Percentiles rank a stretch among this genome's conserved stretches.
Evolutionary conservation across 2,888 invertebrate genomes (phyloP).

Genomic region (Agelastica alni): DNA sequence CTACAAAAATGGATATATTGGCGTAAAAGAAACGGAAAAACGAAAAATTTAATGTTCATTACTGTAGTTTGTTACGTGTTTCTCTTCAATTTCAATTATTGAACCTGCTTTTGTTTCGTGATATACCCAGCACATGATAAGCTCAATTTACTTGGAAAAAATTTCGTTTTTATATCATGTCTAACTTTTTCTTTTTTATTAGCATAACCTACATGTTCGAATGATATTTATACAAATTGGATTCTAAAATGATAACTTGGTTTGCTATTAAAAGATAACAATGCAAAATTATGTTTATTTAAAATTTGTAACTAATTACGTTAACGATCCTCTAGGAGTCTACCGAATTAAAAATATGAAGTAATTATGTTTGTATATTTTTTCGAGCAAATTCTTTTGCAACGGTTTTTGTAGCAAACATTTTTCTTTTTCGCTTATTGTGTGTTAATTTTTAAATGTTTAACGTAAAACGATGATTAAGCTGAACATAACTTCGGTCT

Average conservation of each 20-base stretch:
- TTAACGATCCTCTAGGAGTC: no score
- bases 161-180: slow-evolving; percentile 13
- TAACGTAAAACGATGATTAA: no score
- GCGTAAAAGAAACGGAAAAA: background rate
- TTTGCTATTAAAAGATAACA: no score
- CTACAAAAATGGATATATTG: slow-evolving; percentile 3
- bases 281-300: no score
- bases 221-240: background rate
- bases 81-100: slow-evolving; percentile 37
- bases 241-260: background rate
- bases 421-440: no score
- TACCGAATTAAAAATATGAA: no score
- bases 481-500: no score
- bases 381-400: no score
- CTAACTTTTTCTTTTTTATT: slow-evolving; percentile 8
- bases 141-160: slow-evolving; percentile 16
- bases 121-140: slow-evolving; percentile 9
- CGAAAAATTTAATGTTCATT: slow-evolving; percentile 12
- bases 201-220: background rate
- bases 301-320: no score
- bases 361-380: no score
- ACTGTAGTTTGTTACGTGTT: slow-evolving; percentile 29
- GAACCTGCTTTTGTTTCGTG: slow-evolving; percentile 19
- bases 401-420: no score
- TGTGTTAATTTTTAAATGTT: no score